Base-by-base conservation (phyloP, 2,113 vertebrate species). In the Sander vitreus region DNA sequence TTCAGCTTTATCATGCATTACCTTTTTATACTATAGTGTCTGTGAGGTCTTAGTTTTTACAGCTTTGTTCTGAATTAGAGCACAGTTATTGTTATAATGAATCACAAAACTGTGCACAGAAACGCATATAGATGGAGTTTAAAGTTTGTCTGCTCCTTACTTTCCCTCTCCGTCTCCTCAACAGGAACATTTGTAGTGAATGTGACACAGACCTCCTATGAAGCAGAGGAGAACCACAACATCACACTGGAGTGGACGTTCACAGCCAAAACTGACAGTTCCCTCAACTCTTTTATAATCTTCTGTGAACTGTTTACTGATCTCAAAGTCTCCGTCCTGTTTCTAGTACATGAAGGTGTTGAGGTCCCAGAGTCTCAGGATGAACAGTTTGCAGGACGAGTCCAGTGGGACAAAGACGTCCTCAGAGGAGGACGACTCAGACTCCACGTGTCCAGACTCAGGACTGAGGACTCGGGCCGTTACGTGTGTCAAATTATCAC, bases 401-500 rank as follows among this genome's bases (percentile, higher is more conserved):
- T 74, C 19, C 39, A 45, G 63, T 78, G 69, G 6, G 82, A 79
- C 39, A 14, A 15, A 63, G 63, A 74, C 2, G 7, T 64, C 5
- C 70, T 79, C 19, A 23, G 13, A 0, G 14, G 0, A 19, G 70
- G 82, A 47, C n/a, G 13, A 6, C 48, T 84, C 70, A 18, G 72
- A 2, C 63, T 84, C n/a, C 55, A 57, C 0, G 2, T 84, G 76
- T 62, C 21, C 55, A 15, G 70, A 30, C 27, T 69, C 10, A 47
- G 16, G 63, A 30, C 18, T 6, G 11, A 30, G 0, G 76, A 84
- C 70, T 78, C 70, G 0, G 81, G 69, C 0, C 5, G 0, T 2
- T 84, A 78, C 0, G 62, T 67, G 62, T 78, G 81, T 14, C 65
- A 53, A 23, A 59, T 83, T 67, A 39, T 39, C 39, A 39, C 39